Percentiles rank a stretch among this genome's conserved stretches.
Evolutionary conservation across 2,797 vertebrate species (phyloP).

Genomic region (Clarias fuscus): DNA sequence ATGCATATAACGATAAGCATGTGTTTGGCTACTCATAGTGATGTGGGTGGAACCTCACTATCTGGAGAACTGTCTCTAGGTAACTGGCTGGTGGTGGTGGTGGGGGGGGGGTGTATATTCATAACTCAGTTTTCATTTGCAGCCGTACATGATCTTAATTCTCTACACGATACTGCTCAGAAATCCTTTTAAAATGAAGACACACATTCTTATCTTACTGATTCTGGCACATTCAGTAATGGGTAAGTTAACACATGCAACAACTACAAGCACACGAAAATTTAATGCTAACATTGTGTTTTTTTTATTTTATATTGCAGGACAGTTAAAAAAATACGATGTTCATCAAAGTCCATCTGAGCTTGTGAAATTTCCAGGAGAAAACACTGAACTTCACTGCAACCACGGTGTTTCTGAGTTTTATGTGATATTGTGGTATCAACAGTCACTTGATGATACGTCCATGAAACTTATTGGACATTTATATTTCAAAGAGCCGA

Average conservation of each 20-base stretch:
- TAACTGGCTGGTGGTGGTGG: background rate
- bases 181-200: background rate
- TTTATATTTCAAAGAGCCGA: background rate
- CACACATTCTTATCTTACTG: background rate
- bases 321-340: conserved; percentile 24
- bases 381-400: conserved; percentile 21
- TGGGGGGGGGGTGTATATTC: background rate
- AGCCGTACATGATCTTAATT: background rate
- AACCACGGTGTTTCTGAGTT: background rate
- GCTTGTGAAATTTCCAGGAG: background rate
- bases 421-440: conserved; percentile 43
- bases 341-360: conserved; percentile 38
- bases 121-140: background rate
- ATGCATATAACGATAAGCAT: background rate
- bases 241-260: background rate
- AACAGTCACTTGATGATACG: conserved; percentile 6
- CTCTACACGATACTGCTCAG: background rate
- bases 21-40: background rate
- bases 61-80: background rate
- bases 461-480: conserved; percentile 36
- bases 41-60: background rate
- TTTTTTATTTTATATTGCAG: conserved; percentile 7
- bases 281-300: background rate
- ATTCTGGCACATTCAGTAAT: background rate
- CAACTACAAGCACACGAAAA: background rate